Percentiles rank a stretch among this genome's conserved stretches.
Conservation (phyloP, 2,113 vertebrate species). For the Eulacestoma nigropectus region DNA sequence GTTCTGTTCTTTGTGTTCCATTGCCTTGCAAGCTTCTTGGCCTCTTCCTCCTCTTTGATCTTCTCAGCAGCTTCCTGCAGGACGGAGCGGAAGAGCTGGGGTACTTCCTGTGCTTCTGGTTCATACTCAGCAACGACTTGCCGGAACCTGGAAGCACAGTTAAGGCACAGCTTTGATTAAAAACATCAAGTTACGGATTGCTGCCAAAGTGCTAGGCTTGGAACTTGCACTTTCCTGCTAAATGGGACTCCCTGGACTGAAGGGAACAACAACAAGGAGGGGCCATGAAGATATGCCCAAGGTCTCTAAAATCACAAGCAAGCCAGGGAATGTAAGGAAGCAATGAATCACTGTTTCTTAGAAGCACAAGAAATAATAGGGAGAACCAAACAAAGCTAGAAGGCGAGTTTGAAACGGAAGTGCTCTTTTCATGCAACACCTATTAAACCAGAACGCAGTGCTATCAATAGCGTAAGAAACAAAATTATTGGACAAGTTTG, state of each 20-base stretch:
- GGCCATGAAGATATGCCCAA: neutral
- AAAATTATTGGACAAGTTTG: neutral
- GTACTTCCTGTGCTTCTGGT: slow-evolving; percentile 86
- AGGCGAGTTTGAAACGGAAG: neutral
- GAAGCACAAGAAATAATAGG: neutral
- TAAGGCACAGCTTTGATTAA: slow-evolving; percentile 34
- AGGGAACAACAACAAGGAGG: neutral
- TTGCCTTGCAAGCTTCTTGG: slow-evolving; percentile 81
- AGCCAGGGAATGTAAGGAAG: slow-evolving; percentile 11
- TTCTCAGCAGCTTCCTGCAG: slow-evolving; percentile 85
- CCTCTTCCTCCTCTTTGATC: slow-evolving; percentile 86
- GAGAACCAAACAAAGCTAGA: slow-evolving; percentile 1
- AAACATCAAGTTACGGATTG: neutral
- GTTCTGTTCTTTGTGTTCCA: slow-evolving; percentile 87
- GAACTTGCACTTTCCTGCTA: neutral
- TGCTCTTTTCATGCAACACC: neutral
- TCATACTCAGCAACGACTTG: slow-evolving; percentile 84
- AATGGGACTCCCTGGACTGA: neutral
- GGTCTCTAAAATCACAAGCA: neutral
- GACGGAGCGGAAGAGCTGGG: slow-evolving; percentile 83
- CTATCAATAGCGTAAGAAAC: neutral
- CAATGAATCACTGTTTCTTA: neutral
- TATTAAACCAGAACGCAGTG: neutral
- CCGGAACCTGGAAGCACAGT: slow-evolving; percentile 80
- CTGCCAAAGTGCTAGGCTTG: neutral